Conservation (phyloP, 1,140 invertebrate genomes). For the Eumaeus atala region DNA sequence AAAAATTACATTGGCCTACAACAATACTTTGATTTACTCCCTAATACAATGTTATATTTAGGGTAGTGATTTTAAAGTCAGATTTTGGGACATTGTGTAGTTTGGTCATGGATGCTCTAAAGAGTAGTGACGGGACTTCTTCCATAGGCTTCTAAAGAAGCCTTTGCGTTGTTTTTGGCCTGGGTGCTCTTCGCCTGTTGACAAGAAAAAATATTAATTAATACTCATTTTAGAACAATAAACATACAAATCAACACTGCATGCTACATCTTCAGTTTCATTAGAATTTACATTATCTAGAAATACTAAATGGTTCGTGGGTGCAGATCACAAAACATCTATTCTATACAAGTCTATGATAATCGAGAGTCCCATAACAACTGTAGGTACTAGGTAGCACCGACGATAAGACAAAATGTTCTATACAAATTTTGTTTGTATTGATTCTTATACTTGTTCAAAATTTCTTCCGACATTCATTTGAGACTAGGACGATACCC, state of each 20-base stretch:
- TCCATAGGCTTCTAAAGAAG: conserved; percentile 89
- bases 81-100: conserved; percentile 24
- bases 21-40: conserved; percentile 8
- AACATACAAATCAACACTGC: neutral
- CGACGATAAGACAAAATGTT: too few species aligned
- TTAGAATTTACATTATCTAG: too few species aligned
- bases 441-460: too few species aligned
- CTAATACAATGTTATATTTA: conserved; percentile 18
- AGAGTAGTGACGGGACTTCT: conserved; percentile 86
- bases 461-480: too few species aligned
- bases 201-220: conserved; percentile 34
- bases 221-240: neutral
- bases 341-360: too few species aligned
- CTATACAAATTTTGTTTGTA: too few species aligned
- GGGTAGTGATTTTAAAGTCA: conserved; percentile 37
- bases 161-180: conserved; percentile 85
- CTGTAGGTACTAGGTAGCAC: too few species aligned
- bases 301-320: too few species aligned
- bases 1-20: conserved; percentile 9
- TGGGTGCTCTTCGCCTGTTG: conserved; percentile 79
- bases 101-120: conserved; percentile 79
- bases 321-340: too few species aligned
- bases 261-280: too few species aligned
- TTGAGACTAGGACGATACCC: too few species aligned
- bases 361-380: too few species aligned